Evolutionary conservation across 2,888 invertebrate genomes (phyloP), one percentile per base, ranked within the genome.

Genomic region (Andrena fulva): DNA sequence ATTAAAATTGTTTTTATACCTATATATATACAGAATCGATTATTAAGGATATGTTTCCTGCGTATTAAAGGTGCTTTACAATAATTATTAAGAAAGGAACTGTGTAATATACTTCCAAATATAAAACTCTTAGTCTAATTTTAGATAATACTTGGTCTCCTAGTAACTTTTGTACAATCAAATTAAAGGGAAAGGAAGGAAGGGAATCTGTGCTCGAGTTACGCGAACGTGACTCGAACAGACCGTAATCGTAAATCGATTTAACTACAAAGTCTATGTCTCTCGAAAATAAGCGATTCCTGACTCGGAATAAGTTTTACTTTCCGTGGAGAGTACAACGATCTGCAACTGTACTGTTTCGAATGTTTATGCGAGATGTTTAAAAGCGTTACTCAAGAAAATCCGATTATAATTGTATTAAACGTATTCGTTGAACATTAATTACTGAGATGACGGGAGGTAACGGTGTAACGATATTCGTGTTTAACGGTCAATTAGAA

Each of bases 11-110:
- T 80, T 66, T 78, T 67, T 48, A 48, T 71, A 72, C 27, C 27
- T 60, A 52, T 31, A 35, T 56, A 35, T 33, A 54, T 69, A 27
- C 42, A 8, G 54, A 63, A 78, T 56, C 54, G 52, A 71, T 77
- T 24, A 42, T 68, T 78, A 78, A 72, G 50, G 29, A 80, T 68
- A 72, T 42, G 59, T 80, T 72, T 62, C 62, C 62, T 79, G 56
- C 24, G 50, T 68, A 64, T 73, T 68, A 35, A 79, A 42, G 80
- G 80, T 80, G 80, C 80, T 80, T 79, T 68, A 79, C 16, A 20
- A 35, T 67, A 79, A 71, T 72, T 63, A 72, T 66, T 62, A 31
- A 72, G 56, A 66, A 68, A n/a, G 20, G 68, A 68, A 56, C n/a
- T 63, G 24, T 50, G 52, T 54, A 56, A 63, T 68, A 80, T 48